These are phyloP conservation scores for Hyppa rectilinea DNA, from an alignment of 2,888 invertebrate species.

Conservation along the genomic window DNA sequence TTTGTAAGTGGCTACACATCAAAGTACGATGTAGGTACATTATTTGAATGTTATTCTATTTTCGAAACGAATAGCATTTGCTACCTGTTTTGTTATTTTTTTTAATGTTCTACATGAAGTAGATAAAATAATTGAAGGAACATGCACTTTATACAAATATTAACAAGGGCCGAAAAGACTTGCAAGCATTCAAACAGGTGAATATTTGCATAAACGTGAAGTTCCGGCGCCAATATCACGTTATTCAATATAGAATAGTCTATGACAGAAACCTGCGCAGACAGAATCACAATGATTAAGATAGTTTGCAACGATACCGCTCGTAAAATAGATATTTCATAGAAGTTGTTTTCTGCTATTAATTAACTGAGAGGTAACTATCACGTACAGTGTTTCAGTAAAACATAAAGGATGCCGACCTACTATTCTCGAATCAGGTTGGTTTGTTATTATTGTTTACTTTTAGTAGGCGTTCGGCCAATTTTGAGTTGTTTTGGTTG, in stretches of 20 bases:
- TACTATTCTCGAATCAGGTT: constrained; percentile 31
- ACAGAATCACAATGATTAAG: constrained; percentile 18
- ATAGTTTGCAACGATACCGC: constrained; percentile 11
- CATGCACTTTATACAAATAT: not conserved
- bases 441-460: constrained; percentile 1
- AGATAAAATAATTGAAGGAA: not conserved
- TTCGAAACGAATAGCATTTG: not conserved
- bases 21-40: not conserved
- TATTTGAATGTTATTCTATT: not conserved
- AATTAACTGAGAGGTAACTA: not conserved
- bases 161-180: not conserved
- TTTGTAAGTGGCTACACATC: not conserved
- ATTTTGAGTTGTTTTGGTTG: not conserved
- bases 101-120: not conserved
- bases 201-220: constrained; percentile 22
- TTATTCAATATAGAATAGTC: constrained; percentile 6
- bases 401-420: constrained; percentile 13
- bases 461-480: not conserved
- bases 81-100: not conserved
- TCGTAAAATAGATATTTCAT: not conserved
- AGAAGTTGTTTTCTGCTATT: not conserved
- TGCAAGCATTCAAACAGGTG: constrained; percentile 31
- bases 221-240: constrained; percentile 26
- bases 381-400: not conserved
- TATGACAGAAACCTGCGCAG: constrained; percentile 46